Base-by-base conservation (phyloP, 1,140 invertebrate species). In the Diplogasteroides magnus region DNA sequence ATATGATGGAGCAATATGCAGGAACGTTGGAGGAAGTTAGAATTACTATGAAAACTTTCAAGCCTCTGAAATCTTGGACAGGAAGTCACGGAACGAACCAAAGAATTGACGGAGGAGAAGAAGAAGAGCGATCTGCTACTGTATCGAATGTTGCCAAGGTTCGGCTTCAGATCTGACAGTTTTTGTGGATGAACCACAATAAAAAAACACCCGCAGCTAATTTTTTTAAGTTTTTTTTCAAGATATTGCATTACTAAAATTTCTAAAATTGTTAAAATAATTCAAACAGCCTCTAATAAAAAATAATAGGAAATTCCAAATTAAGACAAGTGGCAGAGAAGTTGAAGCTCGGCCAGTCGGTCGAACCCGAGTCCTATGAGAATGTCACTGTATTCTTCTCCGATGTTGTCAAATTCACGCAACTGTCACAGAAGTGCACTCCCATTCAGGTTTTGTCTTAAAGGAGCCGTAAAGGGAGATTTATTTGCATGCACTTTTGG, bases 111-210 rank as follows among this genome's bases (percentile, higher is more conserved):
- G 64, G 93, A 96, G 82, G 94, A 97, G 84, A 97, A 97, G 83
- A 94, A 94, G 84, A 97, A 96, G 86, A 94, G 93, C 72, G 91
- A 92, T 78, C 88, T 90, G 15, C 82, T 97, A 27, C 84, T 97
- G 0, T 74, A 91, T 89, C 78, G 93, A 84, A 95, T 98, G 93
- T 83, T 98, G 60, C 95, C 95, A 0, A 89, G 90, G 73, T 91
- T 86, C 84, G 93, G 97, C 0, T 94, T 94, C 92, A 96, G 56
- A n/a, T n/a, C n/a, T n/a, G n/a, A n/a, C n/a, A n/a, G n/a, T n/a
- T n/a, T n/a, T n/a, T n/a, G n/a, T n/a, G n/a, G n/a, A n/a, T n/a
- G n/a, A n/a, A n/a, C n/a, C n/a, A n/a, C n/a, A n/a, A n/a, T n/a
- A n/a, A n/a, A n/a, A n/a, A n/a, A n/a, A n/a, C n/a, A n/a, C n/a